Base-by-base conservation (phyloP, 2,888 invertebrate genomes). In the Xanthorhoe designata region DNA sequence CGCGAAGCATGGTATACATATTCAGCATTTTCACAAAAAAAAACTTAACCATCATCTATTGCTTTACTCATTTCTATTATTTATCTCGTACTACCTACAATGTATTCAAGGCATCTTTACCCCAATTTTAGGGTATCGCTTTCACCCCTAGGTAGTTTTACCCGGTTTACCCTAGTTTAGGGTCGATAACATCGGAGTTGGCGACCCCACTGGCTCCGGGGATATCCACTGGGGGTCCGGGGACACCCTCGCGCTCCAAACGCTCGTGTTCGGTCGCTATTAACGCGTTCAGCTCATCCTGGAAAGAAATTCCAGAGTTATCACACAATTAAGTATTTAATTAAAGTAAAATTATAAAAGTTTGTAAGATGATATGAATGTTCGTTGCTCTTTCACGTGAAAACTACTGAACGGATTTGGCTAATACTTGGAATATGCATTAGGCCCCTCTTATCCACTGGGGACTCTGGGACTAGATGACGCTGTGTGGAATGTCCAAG, bases 211-310 rank as follows among this genome's bases (percentile, higher is more conserved):
- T 29, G 54, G 35, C 6, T 57, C 73, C 52, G 32, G 71, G 56
- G 0, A 68, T 49, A n/a, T 62, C 65, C 3, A 63, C 56, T 1
- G 79, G 79, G 0, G 74, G 74, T 53, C 81, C 81, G 0, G 84
- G 80, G 0, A 74, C 53, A 0, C 32, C 83, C 75, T 87, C 86
- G 1, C 77, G 80, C 6, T 94, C 94, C 54, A 95, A 86, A 17
- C 92, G 90, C 60, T 91, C 90, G 74, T 95, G 94, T 75, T 96
- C 96, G 8, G 81, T 82, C 19, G 90, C 84, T 0, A 96, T 89
- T 56, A 96, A 78, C 0, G 90, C 82, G 49, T 92, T 91, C 5
- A 96, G 87, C 71, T 96, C 96, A 10, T 95, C 95, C 96, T 96
- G 83, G 9, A 82, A 47, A 17, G 0, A 8, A 17, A 6, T 8